A percentile compares a stretch with the other conserved stretches of the same genome.
Conservation (phyloP, 2,797 vertebrate species). For the Takifugu rubripes region DNA sequence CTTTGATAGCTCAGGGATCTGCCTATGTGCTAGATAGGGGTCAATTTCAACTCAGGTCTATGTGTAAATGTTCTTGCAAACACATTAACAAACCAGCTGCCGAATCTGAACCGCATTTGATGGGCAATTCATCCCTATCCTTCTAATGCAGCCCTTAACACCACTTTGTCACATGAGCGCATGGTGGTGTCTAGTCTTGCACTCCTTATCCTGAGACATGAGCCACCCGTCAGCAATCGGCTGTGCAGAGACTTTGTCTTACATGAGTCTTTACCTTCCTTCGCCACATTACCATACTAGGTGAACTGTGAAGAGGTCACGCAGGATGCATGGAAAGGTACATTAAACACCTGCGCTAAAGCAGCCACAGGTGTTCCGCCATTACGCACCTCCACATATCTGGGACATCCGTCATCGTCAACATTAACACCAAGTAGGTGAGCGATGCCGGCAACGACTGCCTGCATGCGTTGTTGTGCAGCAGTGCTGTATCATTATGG, state of each 20-base stretch:
- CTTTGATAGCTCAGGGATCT: constrained; percentile 58
- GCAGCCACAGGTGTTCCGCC: constrained; percentile 28
- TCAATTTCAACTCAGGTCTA: constrained; percentile 18
- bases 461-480: constrained; percentile 28
- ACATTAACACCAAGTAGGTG: constrained; percentile 18
- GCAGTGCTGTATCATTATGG: constrained; percentile 47
- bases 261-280: constrained; percentile 3
- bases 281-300: constrained; percentile 1
- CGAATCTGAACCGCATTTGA: constrained; percentile 16
- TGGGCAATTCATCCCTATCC: constrained; percentile 1
- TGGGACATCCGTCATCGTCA: constrained; percentile 25
- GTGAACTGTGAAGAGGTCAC: constrained; percentile 8
- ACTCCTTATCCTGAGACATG: constrained; percentile 37
- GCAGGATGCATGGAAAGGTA: constrained; percentile 11
- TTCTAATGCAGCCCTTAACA: constrained; percentile 51
- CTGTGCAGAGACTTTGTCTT: constrained; percentile 2
- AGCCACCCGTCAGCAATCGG: constrained; percentile 28
- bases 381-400: constrained; percentile 20
- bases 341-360: constrained; percentile 39
- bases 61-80: constrained; percentile 15
- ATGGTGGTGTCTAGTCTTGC: constrained; percentile 43
- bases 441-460: constrained; percentile 13
- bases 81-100: constrained; percentile 15
- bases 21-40: constrained; percentile 23
- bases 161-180: constrained; percentile 54